Evolutionary conservation across 2,888 invertebrate genomes (phyloP).

Genomic region (Cryptus viduatorius): DNA sequence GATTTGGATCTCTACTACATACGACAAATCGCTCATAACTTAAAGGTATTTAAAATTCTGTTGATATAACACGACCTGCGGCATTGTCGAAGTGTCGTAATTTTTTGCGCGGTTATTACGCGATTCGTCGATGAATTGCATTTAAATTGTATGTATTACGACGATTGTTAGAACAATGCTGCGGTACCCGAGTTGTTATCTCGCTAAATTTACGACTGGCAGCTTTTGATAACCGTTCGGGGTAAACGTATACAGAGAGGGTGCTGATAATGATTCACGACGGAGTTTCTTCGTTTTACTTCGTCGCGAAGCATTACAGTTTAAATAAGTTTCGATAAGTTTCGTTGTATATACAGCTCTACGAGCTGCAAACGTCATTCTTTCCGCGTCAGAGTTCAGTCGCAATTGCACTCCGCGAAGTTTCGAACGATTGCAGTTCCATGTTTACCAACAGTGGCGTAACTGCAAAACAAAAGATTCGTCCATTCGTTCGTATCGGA

Average conservation of each 20-base stretch:
- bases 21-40: conserved; percentile 86
- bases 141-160: conserved; percentile 17
- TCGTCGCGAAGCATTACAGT: conserved; percentile 28
- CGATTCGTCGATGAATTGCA: not conserved
- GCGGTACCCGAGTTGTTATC: conserved; percentile 56
- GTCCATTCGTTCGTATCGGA: not conserved
- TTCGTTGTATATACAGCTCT: not conserved
- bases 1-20: conserved; percentile 87
- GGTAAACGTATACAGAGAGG: not conserved
- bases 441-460: not conserved
- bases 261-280: conserved; percentile 54
- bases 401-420: not conserved
- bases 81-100: not conserved
- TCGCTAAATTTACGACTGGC: conserved; percentile 56
- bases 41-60: conserved; percentile 83
- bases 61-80: too few species aligned
- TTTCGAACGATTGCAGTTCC: not conserved
- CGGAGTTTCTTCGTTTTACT: conserved; percentile 25
- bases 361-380: not conserved
- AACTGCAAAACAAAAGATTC: conserved; percentile 1
- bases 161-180: conserved; percentile 42
- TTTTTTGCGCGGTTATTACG: not conserved
- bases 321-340: not conserved
- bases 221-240: conserved; percentile 44
- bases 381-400: conserved; percentile 1